These are phyloP conservation scores for Taurulus bubalis DNA, from an alignment of 2,113 vertebrate species.

Conservation along the genomic window DNA sequence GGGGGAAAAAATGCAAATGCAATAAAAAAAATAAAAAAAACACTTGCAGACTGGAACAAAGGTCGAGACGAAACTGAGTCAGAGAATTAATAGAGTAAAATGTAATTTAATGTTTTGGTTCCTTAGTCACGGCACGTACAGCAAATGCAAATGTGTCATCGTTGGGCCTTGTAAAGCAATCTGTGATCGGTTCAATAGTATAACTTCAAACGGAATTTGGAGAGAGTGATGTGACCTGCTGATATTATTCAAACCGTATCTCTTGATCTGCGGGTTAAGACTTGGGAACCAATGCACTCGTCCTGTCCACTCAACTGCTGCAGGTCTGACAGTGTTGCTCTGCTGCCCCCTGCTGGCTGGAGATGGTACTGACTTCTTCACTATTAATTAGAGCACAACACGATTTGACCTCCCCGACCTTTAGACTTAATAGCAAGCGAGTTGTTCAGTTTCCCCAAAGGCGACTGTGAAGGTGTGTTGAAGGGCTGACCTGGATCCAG, in stretches of 20 bases:
- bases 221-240: neutral
- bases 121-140: neutral
- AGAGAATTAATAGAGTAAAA: constrained; percentile 13
- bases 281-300: neutral
- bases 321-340: constrained; percentile 11
- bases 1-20: constrained; percentile 34
- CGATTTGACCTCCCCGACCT: neutral
- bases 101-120: neutral
- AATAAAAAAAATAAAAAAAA: constrained; percentile 4
- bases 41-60: constrained; percentile 43
- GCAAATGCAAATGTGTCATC: neutral
- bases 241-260: neutral
- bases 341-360: constrained; percentile 65
- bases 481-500: neutral
- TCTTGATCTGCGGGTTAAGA: constrained; percentile 8
- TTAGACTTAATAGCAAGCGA: neutral
- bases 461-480: neutral
- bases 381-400: neutral
- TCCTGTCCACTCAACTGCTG: neutral
- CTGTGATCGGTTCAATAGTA: neutral
- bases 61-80: constrained; percentile 51
- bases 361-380: neutral
- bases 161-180: neutral
- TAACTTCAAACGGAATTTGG: neutral
- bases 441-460: neutral